These are phyloP conservation scores for Argentina silus DNA, from an alignment of 2,797 vertebrate species.

Conservation along the genomic window DNA sequence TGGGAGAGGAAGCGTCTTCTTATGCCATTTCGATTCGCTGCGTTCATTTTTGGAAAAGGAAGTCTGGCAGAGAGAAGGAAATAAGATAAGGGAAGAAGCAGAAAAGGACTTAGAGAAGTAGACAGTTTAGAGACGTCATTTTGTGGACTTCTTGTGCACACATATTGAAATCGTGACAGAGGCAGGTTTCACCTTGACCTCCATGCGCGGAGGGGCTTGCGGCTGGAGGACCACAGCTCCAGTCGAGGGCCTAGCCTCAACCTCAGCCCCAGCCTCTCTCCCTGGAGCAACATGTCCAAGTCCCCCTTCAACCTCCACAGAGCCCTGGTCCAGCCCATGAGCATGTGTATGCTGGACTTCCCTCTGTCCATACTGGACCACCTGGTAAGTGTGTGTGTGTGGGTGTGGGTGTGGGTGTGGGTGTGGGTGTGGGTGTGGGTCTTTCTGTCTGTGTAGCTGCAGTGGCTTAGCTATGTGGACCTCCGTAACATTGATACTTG, in stretches of 20 bases:
- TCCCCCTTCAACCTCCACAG: constrained; percentile 74
- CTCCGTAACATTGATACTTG: no score
- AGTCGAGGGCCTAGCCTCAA: background rate
- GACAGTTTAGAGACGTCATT: background rate
- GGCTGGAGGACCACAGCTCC: constrained; percentile 1
- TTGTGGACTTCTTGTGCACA: background rate
- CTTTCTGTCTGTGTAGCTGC: no score
- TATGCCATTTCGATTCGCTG: background rate
- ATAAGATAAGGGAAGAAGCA: background rate
- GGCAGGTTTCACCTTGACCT: background rate
- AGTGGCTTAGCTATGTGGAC: no score
- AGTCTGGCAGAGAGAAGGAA: background rate
- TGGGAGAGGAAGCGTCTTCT: background rate
- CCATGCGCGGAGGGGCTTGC: background rate
- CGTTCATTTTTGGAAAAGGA: background rate
- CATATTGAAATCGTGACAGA: no score
- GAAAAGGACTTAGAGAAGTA: background rate
- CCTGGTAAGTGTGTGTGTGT: constrained; percentile 59
- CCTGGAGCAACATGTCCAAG: constrained; percentile 59
- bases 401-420: constrained; percentile 2
- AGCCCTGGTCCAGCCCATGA: constrained; percentile 74
- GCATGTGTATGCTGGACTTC: constrained; percentile 73
- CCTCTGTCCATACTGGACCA: constrained; percentile 67
- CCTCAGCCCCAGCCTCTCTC: background rate
- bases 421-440: constrained; percentile 7